These are phyloP conservation scores for Diachasma alloeum DNA, from an alignment of 1,140 invertebrate genomes.

Conservation along the genomic window DNA sequence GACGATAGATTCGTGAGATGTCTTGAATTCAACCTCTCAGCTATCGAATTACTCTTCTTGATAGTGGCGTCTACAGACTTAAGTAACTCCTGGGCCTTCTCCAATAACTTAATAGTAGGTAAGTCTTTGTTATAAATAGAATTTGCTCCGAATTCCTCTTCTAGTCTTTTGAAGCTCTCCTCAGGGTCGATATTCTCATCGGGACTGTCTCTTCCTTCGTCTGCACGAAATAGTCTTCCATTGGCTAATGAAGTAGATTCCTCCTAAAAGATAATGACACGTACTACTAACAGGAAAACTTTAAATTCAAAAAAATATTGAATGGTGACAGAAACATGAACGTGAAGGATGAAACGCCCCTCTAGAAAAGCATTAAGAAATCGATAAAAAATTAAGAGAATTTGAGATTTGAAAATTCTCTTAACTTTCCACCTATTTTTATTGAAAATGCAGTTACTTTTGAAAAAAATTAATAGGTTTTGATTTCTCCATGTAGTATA, in stretches of 20 bases:
- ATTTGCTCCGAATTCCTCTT: slow-evolving; percentile 24
- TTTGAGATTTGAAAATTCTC: too few species aligned
- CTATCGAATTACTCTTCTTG: slow-evolving; percentile 57
- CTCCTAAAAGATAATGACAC: too few species aligned
- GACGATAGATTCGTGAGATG: slow-evolving; percentile 14
- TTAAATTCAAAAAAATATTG: too few species aligned
- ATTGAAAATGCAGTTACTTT: too few species aligned
- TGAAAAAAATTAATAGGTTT: too few species aligned
- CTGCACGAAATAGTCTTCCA: slow-evolving; percentile 47
- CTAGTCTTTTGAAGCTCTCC: slow-evolving; percentile 28
- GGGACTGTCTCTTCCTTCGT: not conserved
- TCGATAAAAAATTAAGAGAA: too few species aligned
- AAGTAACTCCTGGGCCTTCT: slow-evolving; percentile 60
- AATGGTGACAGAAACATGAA: too few species aligned
- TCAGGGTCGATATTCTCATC: not conserved
- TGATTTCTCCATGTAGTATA: too few species aligned
- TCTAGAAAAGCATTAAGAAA: too few species aligned
- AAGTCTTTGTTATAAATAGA: slow-evolving; percentile 23
- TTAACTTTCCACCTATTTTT: too few species aligned
- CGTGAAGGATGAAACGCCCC: too few species aligned
- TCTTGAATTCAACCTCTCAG: slow-evolving; percentile 47
- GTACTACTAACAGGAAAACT: too few species aligned
- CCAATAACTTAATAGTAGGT: slow-evolving; percentile 53
- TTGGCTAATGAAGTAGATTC: not conserved
- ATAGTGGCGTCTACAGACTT: slow-evolving; percentile 58